Conservation (phyloP, 92 coral and sea anemone genomes). For the Bergia puertoricense region DNA sequence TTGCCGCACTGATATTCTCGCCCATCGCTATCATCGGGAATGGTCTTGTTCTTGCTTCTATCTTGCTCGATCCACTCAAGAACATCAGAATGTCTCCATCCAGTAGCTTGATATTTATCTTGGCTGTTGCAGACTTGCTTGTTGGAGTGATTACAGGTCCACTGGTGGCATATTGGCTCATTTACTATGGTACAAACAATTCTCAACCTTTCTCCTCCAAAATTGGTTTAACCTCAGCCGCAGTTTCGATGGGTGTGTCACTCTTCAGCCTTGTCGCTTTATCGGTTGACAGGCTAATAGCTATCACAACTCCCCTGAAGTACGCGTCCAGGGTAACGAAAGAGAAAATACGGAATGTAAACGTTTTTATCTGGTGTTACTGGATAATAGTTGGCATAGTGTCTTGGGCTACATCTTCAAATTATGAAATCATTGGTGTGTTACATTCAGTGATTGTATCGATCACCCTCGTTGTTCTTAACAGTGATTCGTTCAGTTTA, state of each 20-base stretch:
- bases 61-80: no score
- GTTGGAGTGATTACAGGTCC: neutral
- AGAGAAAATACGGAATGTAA: neutral
- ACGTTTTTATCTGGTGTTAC: neutral
- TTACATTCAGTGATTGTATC: neutral
- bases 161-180: neutral
- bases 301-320: no score
- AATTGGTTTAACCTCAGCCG: neutral
- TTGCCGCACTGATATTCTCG: neutral
- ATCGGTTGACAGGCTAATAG: no score
- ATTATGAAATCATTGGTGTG: neutral
- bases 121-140: constrained; percentile 8
- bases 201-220: neutral
- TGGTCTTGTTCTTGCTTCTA: no score
- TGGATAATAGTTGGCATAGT: neutral
- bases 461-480: neutral
- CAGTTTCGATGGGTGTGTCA: neutral
- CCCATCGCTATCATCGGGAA: neutral
- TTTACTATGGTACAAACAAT: neutral
- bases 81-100: neutral
- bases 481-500: neutral
- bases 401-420: neutral
- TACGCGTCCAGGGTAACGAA: no score
- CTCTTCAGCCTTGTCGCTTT: neutral
- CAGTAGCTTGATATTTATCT: neutral